These are phyloP conservation scores for Smutsia gigantea DNA, from an alignment of 2,797 vertebrate species.

Conservation along the genomic window DNA sequence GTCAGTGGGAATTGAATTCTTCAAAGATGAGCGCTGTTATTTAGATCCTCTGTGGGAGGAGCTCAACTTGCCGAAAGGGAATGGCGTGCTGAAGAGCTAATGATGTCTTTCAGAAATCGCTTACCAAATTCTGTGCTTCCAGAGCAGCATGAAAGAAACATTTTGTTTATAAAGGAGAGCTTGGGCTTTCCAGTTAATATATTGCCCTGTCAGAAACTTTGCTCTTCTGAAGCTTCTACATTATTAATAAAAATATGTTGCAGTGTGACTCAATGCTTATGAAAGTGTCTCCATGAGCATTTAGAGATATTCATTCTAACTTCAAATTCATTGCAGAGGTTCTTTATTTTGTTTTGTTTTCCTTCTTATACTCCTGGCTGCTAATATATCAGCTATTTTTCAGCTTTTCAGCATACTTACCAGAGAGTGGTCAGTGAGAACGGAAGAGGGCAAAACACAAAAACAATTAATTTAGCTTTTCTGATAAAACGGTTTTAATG, in stretches of 20 bases:
- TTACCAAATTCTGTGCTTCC: background rate
- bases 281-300: background rate
- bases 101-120: background rate
- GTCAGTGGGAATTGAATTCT: background rate
- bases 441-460: background rate
- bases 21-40: background rate
- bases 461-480: background rate
- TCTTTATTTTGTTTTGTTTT: constrained; percentile 18
- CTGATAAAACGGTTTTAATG: background rate
- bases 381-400: background rate
- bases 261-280: background rate
- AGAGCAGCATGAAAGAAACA: background rate
- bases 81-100: background rate
- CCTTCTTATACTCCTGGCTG: background rate
- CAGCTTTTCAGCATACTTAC: background rate
- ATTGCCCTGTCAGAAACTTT: constrained; percentile 33
- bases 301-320: background rate
- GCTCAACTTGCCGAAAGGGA: background rate
- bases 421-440: background rate
- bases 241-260: constrained; percentile 46
- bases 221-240: constrained; percentile 11
- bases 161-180: constrained; percentile 16
- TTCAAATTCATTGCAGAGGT: background rate
- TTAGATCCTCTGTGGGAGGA: background rate
- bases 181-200: constrained; percentile 29